Evolutionary conservation across 2,888 invertebrate genomes (phyloP).

Genomic region (Quadroppia sp.): DNA sequence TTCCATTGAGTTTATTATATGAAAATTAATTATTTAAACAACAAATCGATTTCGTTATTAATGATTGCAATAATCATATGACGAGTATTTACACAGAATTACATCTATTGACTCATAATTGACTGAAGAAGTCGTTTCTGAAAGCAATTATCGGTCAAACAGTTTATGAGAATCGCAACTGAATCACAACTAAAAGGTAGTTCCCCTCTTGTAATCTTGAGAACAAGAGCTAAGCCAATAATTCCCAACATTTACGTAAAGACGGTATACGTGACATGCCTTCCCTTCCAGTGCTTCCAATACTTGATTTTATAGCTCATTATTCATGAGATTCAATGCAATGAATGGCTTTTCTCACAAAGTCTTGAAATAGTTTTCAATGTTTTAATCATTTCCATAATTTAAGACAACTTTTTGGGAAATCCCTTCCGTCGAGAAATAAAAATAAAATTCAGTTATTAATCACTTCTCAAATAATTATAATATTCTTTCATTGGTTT

Average conservation of each 20-base stretch:
- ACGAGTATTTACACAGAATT: not conserved
- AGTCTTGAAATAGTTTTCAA: not conserved
- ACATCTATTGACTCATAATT: not conserved
- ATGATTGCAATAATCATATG: not conserved
- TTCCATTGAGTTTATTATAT: too few species aligned
- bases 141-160: constrained; percentile 15
- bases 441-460: too few species aligned
- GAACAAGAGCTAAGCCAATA: not conserved
- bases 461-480: too few species aligned
- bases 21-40: too few species aligned
- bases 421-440: not conserved
- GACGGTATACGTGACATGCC: not conserved
- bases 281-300: not conserved
- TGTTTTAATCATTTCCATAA: not conserved
- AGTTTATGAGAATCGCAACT: not conserved
- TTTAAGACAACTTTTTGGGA: not conserved
- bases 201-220: not conserved
- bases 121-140: not conserved
- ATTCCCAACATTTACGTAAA: not conserved
- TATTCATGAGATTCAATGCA: not conserved
- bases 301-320: not conserved
- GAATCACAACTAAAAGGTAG: not conserved
- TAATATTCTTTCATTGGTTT: too few species aligned
- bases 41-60: not conserved
- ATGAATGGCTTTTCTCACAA: not conserved